A percentile compares a stretch with the other conserved stretches of the same genome.
Evolutionary conservation across 2,113 vertebrate species (phyloP).

Genomic region (Trinectes maculatus): DNA sequence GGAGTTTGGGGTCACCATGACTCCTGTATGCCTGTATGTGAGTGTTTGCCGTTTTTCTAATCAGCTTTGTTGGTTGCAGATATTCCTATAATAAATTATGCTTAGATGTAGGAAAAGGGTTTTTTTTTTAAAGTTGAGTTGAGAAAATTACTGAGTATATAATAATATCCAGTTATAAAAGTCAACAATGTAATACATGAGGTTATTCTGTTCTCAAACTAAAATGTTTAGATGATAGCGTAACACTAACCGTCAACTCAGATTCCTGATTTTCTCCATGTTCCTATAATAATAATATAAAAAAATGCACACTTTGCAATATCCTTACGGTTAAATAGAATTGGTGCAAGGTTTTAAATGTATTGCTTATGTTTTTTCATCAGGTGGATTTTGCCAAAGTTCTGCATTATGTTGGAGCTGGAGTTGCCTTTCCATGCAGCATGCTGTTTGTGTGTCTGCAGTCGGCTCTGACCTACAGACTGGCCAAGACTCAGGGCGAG

Average conservation of each 20-base stretch:
- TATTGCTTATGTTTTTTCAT: background rate
- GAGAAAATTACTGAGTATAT: too few species aligned
- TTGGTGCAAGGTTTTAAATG: background rate
- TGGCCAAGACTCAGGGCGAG: slow-evolving; percentile 86
- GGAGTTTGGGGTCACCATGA: slow-evolving; percentile 9
- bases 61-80: background rate
- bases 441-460: slow-evolving; percentile 88
- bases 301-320: background rate
- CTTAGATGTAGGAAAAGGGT: background rate
- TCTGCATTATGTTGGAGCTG: slow-evolving; percentile 88
- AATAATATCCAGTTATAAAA: too few species aligned
- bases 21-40: background rate
- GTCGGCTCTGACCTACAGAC: slow-evolving; percentile 87
- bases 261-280: background rate
- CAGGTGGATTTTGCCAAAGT: slow-evolving; percentile 90
- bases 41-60: background rate
- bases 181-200: too few species aligned
- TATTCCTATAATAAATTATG: background rate
- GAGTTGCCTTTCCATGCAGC: slow-evolving; percentile 89
- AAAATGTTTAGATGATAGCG: too few species aligned
- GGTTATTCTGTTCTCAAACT: too few species aligned
- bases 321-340: too few species aligned
- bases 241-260: background rate
- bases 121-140: too few species aligned
- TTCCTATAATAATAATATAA: background rate